phyloP scores from a whole-genome alignment of 2,888 invertebrate genomes.

The Nemapogon koenigi region DNA sequence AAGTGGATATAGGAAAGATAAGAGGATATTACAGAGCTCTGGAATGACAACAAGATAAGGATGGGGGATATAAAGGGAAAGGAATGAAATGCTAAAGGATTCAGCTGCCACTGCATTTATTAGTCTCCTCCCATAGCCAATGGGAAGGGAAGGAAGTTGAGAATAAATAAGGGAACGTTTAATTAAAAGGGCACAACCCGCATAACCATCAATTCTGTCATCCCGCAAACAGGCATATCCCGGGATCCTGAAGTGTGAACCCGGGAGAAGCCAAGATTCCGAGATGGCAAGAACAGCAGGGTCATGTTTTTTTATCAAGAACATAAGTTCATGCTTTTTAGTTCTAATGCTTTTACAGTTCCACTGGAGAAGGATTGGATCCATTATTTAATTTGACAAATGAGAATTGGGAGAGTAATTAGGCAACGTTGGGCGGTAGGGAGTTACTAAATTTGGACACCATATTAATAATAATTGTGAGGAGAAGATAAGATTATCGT shows the following conservation, averaged over 20 bases:
- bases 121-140: not conserved
- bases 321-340: constrained; percentile 14
- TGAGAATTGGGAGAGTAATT: not conserved
- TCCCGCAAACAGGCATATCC: constrained; percentile 18
- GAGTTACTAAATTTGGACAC: not conserved
- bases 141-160: constrained; percentile 12
- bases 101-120: constrained; percentile 16
- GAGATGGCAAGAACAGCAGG: constrained; percentile 13
- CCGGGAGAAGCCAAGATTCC: constrained; percentile 17
- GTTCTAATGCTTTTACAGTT: constrained; percentile 14
- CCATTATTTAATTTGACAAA: not conserved
- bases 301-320: constrained; percentile 10
- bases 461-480: not conserved
- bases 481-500: not conserved
- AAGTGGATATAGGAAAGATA: no score
- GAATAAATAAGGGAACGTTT: constrained; percentile 13
- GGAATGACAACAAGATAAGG: constrained; percentile 11
- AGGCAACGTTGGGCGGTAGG: not conserved
- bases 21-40: constrained; percentile 8
- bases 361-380: constrained; percentile 13
- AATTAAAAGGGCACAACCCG: constrained; percentile 13
- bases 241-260: constrained; percentile 11
- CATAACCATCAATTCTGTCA: constrained; percentile 18
- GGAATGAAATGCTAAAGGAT: constrained; percentile 12
- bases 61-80: constrained; percentile 16